These are phyloP conservation scores for Drosophila bifasciata DNA, from an alignment of 1,140 invertebrate species.

Conservation along the genomic window DNA sequence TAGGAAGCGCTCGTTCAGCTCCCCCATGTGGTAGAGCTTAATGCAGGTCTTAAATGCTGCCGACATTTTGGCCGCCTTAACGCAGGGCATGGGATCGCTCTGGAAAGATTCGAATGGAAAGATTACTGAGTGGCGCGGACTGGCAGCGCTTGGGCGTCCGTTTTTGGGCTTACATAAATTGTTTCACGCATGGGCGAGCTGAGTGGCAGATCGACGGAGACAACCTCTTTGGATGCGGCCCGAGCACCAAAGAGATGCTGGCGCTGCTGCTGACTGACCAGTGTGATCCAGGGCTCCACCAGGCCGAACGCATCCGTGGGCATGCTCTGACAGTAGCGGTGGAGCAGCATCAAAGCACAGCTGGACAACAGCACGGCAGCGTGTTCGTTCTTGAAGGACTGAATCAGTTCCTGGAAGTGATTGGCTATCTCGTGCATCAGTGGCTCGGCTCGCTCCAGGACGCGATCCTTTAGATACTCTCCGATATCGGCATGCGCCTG, in stretches of 20 bases:
- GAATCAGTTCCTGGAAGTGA: slow-evolving; percentile 83
- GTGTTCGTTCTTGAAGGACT: slow-evolving; percentile 36
- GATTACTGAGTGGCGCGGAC: neutral
- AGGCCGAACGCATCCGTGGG: slow-evolving; percentile 93
- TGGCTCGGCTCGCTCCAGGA: slow-evolving; percentile 85
- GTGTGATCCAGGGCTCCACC: slow-evolving; percentile 42
- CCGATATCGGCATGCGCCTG: slow-evolving; percentile 81
- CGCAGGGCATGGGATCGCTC: slow-evolving; percentile 86
- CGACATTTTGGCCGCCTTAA: slow-evolving; percentile 90
- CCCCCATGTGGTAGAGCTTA: slow-evolving; percentile 88
- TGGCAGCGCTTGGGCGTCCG: neutral
- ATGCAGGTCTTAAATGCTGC: slow-evolving; percentile 92
- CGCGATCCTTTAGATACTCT: slow-evolving; percentile 86
- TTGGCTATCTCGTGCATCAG: slow-evolving; percentile 84
- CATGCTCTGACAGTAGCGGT: slow-evolving; percentile 91
- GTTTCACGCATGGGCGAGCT: slow-evolving; percentile 85
- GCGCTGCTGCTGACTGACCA: slow-evolving; percentile 4
- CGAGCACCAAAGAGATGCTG: neutral
- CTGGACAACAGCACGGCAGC: slow-evolving; percentile 60
- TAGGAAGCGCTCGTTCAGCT: slow-evolving; percentile 91
- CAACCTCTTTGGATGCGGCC: slow-evolving; percentile 63
- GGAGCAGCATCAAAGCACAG: slow-evolving; percentile 85
- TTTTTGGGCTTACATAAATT: slow-evolving; percentile 45
- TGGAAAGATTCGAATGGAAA: slow-evolving; percentile 70
- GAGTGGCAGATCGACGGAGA: slow-evolving; percentile 87